Conservation (phyloP, 2,888 invertebrate genomes). For the Lithophane socia region DNA sequence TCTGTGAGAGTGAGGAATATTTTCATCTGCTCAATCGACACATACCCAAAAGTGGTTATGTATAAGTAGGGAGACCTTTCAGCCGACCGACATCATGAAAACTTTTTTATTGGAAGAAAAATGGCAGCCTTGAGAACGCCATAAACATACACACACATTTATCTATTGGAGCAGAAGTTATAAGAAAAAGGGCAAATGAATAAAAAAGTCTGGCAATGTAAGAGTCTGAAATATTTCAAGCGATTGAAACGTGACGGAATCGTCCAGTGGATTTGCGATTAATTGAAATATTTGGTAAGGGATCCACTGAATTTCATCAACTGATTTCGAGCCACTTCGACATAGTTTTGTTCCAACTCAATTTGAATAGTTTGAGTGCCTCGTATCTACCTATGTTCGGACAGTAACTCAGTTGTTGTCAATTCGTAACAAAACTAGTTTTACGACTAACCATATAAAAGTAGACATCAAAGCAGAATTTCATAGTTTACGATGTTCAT, state of each 20-base stretch:
- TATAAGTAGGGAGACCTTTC: slow-evolving; percentile 29
- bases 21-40: slow-evolving; percentile 17
- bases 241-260: slow-evolving; percentile 32
- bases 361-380: slow-evolving; percentile 43
- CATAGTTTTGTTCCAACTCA: slow-evolving; percentile 5
- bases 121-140: slow-evolving; percentile 28
- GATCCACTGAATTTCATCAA: slow-evolving; percentile 17
- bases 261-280: slow-evolving; percentile 16
- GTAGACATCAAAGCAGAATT: slow-evolving; percentile 46
- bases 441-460: slow-evolving; percentile 39
- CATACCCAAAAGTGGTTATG: slow-evolving; percentile 23
- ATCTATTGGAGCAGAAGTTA: slow-evolving; percentile 33
- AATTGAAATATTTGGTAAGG: slow-evolving; percentile 35
- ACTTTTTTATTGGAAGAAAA: slow-evolving; percentile 34
- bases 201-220: slow-evolving; percentile 8
- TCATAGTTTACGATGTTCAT: slow-evolving; percentile 26
- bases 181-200: slow-evolving; percentile 9
- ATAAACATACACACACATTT: slow-evolving; percentile 9
- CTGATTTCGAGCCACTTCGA: slow-evolving; percentile 7
- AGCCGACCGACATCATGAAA: slow-evolving; percentile 32
- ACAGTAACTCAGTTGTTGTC: slow-evolving; percentile 11
- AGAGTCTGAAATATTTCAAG: slow-evolving; percentile 20
- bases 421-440: slow-evolving; percentile 26
- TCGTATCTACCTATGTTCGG: neutral
- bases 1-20: neutral